Conservation (phyloP, 2,113 vertebrate genomes). For the Datnioides undecimradiatus region DNA sequence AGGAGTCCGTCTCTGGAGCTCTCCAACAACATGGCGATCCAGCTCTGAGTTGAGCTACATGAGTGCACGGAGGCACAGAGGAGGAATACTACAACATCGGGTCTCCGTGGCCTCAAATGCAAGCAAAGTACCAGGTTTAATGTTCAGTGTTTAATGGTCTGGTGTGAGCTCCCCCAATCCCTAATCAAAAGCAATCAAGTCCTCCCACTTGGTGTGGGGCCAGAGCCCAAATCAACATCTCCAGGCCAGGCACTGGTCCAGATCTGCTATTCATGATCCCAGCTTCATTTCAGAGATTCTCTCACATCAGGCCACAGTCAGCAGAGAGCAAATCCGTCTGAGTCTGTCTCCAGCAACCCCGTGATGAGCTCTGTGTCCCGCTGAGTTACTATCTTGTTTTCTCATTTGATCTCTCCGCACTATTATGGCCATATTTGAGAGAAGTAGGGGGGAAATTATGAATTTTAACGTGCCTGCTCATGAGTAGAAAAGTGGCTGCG, state of each 20-base stretch:
- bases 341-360: constrained; percentile 31
- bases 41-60: constrained; percentile 36
- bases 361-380: constrained; percentile 31
- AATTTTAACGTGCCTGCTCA: constrained; percentile 42
- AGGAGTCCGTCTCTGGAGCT: constrained; percentile 8
- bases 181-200: constrained; percentile 69
- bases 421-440: constrained; percentile 27
- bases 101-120: constrained; percentile 41
- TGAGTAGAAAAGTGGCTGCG: constrained; percentile 38
- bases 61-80: constrained; percentile 16
- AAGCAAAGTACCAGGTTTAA: constrained; percentile 45
- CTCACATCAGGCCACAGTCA: constrained; percentile 39
- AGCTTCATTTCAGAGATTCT: constrained; percentile 50
- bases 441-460: constrained; percentile 18
- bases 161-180: constrained; percentile 37
- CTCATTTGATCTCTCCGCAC: constrained; percentile 42
- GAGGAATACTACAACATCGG: constrained; percentile 23
- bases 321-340: constrained; percentile 32
- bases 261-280: constrained; percentile 49
- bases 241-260: constrained; percentile 51
- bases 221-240: constrained; percentile 60
- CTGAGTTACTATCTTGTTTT: constrained; percentile 57
- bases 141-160: constrained; percentile 57
- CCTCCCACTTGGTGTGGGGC: constrained; percentile 46
- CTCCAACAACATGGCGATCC: constrained; percentile 9